These are phyloP conservation scores for Folsomia candida DNA, from an alignment of 2,888 invertebrate species.

Conservation along the genomic window DNA sequence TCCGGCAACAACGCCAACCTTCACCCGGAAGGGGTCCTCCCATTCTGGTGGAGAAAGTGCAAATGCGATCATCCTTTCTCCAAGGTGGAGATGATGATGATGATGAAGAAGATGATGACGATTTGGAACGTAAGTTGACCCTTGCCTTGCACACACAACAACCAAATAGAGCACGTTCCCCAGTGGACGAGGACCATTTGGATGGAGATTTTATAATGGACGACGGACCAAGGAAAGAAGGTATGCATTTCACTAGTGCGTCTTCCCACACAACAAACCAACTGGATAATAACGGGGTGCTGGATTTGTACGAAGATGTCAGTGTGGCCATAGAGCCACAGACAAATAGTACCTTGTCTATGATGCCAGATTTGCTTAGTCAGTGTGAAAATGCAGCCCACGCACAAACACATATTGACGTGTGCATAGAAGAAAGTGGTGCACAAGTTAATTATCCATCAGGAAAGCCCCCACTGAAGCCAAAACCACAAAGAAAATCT, in stretches of 20 bases:
- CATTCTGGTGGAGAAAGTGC: slow-evolving; percentile 44
- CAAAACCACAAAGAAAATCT: slow-evolving; percentile 6
- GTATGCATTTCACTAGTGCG: not conserved
- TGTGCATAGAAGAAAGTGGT: slow-evolving; percentile 41
- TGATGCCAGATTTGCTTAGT: slow-evolving; percentile 50
- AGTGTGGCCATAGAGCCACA: slow-evolving; percentile 38
- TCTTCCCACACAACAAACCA: slow-evolving; percentile 1
- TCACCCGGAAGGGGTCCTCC: slow-evolving; percentile 20
- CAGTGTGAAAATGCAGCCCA: slow-evolving; percentile 45
- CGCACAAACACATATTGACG: slow-evolving; percentile 45
- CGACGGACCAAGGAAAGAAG: slow-evolving; percentile 1
- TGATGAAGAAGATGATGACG: slow-evolving; percentile 17
- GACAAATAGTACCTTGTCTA: slow-evolving; percentile 41
- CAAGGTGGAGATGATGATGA: slow-evolving; percentile 36
- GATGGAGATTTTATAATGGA: not conserved
- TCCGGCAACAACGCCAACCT: slow-evolving; percentile 33
- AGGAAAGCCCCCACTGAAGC: slow-evolving; percentile 3
- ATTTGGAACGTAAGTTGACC: slow-evolving; percentile 13
- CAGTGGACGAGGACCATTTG: slow-evolving; percentile 9
- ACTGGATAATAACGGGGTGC: slow-evolving; percentile 22
- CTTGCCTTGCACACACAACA: not conserved
- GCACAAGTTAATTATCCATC: slow-evolving; percentile 14
- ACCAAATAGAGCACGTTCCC: not conserved
- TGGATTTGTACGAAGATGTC: slow-evolving; percentile 44
- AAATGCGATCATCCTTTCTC: slow-evolving; percentile 42